Evolutionary conservation across 2,888 invertebrate genomes (phyloP), one percentile per base, ranked within the genome.

Genomic region (Ichneumoninae sp.): DNA sequence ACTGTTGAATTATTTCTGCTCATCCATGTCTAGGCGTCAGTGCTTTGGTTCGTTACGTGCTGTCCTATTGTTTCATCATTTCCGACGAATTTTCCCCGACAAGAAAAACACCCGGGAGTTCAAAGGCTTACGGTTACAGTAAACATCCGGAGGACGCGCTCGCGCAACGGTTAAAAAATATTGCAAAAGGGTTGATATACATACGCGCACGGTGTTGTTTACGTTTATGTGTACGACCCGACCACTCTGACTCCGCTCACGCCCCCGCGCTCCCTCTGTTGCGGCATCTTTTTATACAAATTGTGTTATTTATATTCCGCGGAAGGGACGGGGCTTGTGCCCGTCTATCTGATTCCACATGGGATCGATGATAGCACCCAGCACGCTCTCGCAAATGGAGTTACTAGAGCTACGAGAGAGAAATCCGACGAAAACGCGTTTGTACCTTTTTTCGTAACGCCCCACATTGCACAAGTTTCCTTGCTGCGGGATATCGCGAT

Each of bases 281-380:
- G 5, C 63, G 16, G 63, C 16, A 66, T 66, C 19, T 66, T 83
- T 90, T 90, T 87, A 88, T 87, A 89, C 87, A 89, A 89, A 89
- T 88, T 86, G 87, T 80, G 88, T 86, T 88, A 89, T 89, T 88
- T 89, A 87, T 89, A 83, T 79, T 66, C 40, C 66, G 40, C 63
- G 33, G 63, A 66, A 40, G 66, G 40, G 66, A 54, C 47, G 47
- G 60, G 66, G 36, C 30, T 30, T 22, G 54, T 19, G 33, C n/a
- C 16, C 50, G 33, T 66, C 40, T 66, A 66, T 66, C 40, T 66
- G 66, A 66, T 66, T 66, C 40, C 40, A 40, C 40, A 66, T 40
- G 66, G 66, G 66, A 40, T 66, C 66, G 66, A 66, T 40, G 66
- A 40, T 66, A 66, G 66, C 66, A 40, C 40, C 40, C 66, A 8